phyloP scores from a whole-genome alignment of 2,888 invertebrate species.

The Acronicta leporina region DNA sequence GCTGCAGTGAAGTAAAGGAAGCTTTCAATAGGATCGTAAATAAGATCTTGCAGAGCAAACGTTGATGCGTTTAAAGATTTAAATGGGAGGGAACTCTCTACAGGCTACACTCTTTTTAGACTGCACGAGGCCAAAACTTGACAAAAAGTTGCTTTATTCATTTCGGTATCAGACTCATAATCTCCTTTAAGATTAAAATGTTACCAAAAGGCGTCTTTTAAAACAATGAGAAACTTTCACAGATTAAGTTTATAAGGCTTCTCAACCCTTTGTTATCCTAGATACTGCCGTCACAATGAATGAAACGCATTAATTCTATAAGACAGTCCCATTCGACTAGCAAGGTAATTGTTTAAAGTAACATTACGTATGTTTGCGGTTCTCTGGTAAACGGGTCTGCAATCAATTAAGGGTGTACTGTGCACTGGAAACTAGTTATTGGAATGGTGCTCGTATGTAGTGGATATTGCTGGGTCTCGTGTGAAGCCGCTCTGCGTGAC shows the following conservation, averaged over 20 bases:
- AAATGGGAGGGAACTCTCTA: neutral
- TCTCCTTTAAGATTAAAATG: constrained; percentile 3
- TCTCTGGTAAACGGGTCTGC: constrained; percentile 39
- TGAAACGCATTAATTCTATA: constrained; percentile 42
- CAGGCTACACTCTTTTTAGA: neutral
- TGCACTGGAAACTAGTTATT: constrained; percentile 56
- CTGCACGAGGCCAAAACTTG: neutral
- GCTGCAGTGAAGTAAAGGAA: constrained; percentile 4
- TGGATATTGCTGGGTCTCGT: constrained; percentile 43
- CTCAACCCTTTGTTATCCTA: constrained; percentile 22
- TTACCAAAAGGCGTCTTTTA: constrained; percentile 13
- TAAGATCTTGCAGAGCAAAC: constrained; percentile 14
- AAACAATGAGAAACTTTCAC: constrained; percentile 29
- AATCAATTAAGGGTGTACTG: constrained; percentile 66
- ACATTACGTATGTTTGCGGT: constrained; percentile 56
- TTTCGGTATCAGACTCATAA: constrained; percentile 2
- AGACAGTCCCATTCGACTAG: constrained; percentile 30
- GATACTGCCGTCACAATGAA: constrained; percentile 22
- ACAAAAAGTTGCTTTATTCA: constrained; percentile 2
- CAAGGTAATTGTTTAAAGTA: constrained; percentile 50
- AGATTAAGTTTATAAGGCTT: constrained; percentile 21
- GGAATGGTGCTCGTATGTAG: constrained; percentile 50
- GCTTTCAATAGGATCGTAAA: constrained; percentile 16
- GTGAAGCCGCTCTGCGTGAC: constrained; percentile 44
- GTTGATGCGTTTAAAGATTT: constrained; percentile 4